Base-by-base conservation (phyloP, 2,888 invertebrate genomes). In the Hydriomena furcata region DNA sequence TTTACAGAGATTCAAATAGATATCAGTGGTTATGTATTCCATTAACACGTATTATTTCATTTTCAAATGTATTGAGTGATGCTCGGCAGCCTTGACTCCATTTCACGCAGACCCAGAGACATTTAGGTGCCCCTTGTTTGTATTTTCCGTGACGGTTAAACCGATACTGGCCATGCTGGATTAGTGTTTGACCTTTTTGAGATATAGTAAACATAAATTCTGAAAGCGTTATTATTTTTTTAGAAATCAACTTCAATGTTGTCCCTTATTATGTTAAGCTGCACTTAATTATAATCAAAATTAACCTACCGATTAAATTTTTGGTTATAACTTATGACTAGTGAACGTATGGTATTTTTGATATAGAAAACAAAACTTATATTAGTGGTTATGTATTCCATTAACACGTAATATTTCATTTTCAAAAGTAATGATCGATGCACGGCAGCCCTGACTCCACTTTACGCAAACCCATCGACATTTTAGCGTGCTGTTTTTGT, bases 381-480 rank as follows among this genome's bases (percentile, higher is more conserved):
- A 31, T 32, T 35, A 56, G 49, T 79, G 80, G 36, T 62, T 76
- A 47, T 80, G 80, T 0, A 30, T 17, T 3, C 56, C 32, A 28
- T 45, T 43, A 0, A 50, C 7, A 28, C 28, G 51, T 7, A 51
- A 7, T 7, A 58, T 28, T 48, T 38, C n/a, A 11, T 53, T 32
- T 2, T 42, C 13, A 13, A 25, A 13, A 0, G 46, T 46, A n/a
- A 8, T 45, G 10, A 52, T 1, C 0, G 45, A 42, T 1, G 46
- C 46, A 5, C 46, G 31, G 35, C 51, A 52, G 1, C 51, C 51
- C 5, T 7, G 10, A 8, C n/a, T 27, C 68, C 72, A 70, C 12
- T 60, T 64, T 1, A 61, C 45, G 38, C 76, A 75, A 0, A 76
- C 54, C 79, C 79, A 81, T 3, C 72, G 50, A 8, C 66, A 63